Base-by-base conservation (phyloP, 2,113 vertebrate species). In the Callospermophilus lateralis region DNA sequence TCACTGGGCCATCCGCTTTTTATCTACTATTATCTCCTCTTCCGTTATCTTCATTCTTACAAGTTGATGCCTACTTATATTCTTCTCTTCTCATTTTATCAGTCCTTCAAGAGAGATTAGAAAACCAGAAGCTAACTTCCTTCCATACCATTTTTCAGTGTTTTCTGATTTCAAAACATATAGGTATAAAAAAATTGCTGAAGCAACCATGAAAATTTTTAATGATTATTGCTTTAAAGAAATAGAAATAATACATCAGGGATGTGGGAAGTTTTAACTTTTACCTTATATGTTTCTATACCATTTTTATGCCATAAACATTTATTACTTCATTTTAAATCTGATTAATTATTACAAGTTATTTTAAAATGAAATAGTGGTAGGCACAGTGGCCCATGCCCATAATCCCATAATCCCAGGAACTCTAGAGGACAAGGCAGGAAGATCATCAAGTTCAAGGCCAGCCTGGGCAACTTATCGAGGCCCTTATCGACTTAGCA, bases 81-180 rank as follows among this genome's bases (percentile, higher is more conserved):
- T 51, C 28, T 68, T 80, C 34, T 95, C 30, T 51, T 51, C 48
- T 51, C 10, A 91, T 90, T 76, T 81, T 78, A 77, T 55, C 72
- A 92, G 63, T 84, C 85, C 90, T 94, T 88, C 7, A 72, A 58
- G 26, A 80, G 13, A 30, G 3, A 45, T 65, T 28, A 22, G 63
- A 63, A 96, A 92, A 80, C 9, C 61, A 87, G 73, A 68, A 77
- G 51, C 24, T 32, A 85, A 92, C 30, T 77, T 63, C 85, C 89
- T 94, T 89, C 65, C 28, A 61, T 90, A 61, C 61, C 77, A 87
- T 73, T 95, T 73, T 86, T 65, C 6, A 11, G 3, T 34, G 26
- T 65, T 88, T 96, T 80, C 65, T 80, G 84, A 55, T 87, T 96
- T 96, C 65, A 89, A 96, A 87, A 77, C 8, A 58, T 68, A 34